Evolutionary conservation across 2,113 vertebrate genomes (phyloP).

Genomic region (Petrocephalus microphthalmus): DNA sequence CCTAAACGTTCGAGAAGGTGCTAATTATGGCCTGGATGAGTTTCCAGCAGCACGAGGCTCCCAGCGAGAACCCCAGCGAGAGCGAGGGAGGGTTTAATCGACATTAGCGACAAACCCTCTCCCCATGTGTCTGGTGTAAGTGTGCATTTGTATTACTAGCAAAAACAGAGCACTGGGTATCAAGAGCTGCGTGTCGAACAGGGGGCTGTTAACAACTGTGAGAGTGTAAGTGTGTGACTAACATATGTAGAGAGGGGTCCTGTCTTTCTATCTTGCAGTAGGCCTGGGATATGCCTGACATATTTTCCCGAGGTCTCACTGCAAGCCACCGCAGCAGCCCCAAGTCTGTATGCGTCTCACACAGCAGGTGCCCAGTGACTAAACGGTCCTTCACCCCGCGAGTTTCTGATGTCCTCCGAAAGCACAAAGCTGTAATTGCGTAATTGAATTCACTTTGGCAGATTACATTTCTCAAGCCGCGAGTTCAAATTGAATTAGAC

Average conservation of each 20-base stretch:
- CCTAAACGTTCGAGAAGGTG: neutral
- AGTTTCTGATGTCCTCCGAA: neutral
- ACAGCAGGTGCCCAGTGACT: neutral
- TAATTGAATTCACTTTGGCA: conserved; percentile 10
- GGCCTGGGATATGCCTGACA: neutral
- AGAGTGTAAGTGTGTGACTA: neutral
- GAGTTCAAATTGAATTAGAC: conserved; percentile 15
- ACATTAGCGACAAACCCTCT: neutral
- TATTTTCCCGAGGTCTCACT: neutral
- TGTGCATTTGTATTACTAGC: neutral
- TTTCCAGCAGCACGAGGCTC: neutral
- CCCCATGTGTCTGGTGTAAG: neutral
- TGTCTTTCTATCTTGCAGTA: neutral
- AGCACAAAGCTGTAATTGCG: neutral
- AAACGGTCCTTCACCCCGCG: neutral
- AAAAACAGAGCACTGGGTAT: neutral
- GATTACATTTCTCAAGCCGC: neutral
- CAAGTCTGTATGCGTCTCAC: neutral
- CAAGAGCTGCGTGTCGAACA: neutral
- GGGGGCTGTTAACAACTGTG: neutral
- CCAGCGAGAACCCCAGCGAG: neutral
- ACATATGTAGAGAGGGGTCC: neutral
- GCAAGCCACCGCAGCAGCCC: neutral
- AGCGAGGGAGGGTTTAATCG: neutral
- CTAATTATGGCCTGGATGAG: neutral